phyloP scores from a whole-genome alignment of 1,140 invertebrate species.

The Formica exsecta region DNA sequence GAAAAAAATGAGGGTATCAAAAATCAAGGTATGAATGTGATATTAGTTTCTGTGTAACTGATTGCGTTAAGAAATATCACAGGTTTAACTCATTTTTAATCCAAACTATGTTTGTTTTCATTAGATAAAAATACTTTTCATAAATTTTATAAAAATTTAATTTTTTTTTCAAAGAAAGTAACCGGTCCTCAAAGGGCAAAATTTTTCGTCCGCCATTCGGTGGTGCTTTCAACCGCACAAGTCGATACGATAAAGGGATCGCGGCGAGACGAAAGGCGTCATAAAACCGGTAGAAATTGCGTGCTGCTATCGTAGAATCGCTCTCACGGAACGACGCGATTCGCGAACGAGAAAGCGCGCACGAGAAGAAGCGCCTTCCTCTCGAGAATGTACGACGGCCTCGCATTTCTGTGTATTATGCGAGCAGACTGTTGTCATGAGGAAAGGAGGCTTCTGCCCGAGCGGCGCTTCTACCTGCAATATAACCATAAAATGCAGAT shows the following conservation, averaged over 20 bases:
- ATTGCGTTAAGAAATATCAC: no score
- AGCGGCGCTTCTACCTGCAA: constrained; percentile 80
- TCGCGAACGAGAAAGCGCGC: constrained; percentile 40
- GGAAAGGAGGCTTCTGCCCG: constrained; percentile 25
- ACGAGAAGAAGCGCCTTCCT: constrained; percentile 22
- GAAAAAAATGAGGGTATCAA: no score
- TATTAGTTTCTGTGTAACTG: no score
- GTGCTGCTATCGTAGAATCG: constrained; percentile 62
- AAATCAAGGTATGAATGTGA: no score
- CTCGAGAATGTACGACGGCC: constrained; percentile 81
- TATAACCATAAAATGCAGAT: constrained; percentile 86
- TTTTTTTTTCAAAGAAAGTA: background rate
- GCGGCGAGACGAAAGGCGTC: constrained; percentile 62
- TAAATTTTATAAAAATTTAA: no score
- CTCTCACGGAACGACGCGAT: constrained; percentile 30
- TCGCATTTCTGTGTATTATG: constrained; percentile 71
- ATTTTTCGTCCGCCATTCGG: constrained; percentile 4
- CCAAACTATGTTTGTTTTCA: no score
- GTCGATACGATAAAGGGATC: constrained; percentile 53
- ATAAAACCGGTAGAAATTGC: constrained; percentile 78
- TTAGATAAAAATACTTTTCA: no score
- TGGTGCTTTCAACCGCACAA: constrained; percentile 7
- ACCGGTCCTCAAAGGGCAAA: background rate
- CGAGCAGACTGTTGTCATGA: constrained; percentile 74
- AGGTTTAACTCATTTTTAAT: no score